phyloP scores from a whole-genome alignment of 2,797 vertebrate genomes.

The Petrocephalus sullivani region DNA sequence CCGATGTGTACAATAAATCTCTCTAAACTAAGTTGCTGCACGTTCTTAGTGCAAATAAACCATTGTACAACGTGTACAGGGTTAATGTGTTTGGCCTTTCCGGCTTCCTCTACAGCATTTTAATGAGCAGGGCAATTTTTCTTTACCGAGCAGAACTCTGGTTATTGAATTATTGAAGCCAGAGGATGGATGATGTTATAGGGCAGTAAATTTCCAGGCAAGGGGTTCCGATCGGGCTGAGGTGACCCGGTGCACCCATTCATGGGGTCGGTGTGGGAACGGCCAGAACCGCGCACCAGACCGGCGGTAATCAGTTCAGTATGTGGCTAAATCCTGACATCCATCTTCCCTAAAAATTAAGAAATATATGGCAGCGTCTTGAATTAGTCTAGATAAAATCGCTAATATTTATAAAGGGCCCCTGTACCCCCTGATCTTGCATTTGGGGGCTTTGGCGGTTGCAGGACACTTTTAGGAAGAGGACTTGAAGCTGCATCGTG shows the following conservation, averaged over 20 bases:
- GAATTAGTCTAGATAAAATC: neutral
- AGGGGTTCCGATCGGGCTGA: neutral
- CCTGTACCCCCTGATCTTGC: neutral
- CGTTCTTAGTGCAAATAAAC: neutral
- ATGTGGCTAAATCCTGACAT: neutral
- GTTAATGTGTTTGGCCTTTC: neutral
- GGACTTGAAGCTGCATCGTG: neutral
- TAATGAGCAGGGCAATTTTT: neutral
- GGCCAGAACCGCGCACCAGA: neutral
- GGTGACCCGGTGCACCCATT: neutral
- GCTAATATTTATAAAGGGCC: neutral
- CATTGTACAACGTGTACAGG: neutral
- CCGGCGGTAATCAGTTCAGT: neutral
- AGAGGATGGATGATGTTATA: neutral
- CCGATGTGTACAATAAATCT: conserved; percentile 1
- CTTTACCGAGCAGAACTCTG: neutral
- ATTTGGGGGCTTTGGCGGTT: neutral
- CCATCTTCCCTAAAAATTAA: neutral
- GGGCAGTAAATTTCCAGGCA: conserved; percentile 12
- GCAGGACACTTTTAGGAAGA: neutral
- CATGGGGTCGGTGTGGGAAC: neutral
- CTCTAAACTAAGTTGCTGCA: neutral
- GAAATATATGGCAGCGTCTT: neutral
- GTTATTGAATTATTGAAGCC: conserved; percentile 14
- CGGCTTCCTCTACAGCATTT: neutral